Conservation (phyloP, 2,888 invertebrate species). For the Ormyrus rosae region DNA sequence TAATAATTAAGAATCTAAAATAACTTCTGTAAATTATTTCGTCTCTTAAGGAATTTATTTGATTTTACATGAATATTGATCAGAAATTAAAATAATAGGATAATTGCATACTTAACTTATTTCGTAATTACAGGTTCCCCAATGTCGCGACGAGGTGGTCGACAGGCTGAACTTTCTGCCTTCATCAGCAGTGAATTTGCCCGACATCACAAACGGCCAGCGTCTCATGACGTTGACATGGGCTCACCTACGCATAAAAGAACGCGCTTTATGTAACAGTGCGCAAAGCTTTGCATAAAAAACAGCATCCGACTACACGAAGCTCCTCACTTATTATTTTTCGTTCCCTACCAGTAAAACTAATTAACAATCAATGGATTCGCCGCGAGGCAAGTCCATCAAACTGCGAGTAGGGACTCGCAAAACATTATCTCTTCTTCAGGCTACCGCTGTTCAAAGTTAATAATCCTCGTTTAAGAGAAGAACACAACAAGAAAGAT, state of each 20-base stretch:
- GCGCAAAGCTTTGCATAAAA: constrained; percentile 59
- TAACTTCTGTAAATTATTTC: no score
- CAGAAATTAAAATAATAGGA: no score
- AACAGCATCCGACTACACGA: constrained; percentile 24
- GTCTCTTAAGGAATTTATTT: no score
- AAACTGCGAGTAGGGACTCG: not conserved
- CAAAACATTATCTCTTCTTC: constrained; percentile 5
- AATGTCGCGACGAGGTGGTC: constrained; percentile 76
- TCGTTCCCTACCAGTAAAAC: constrained; percentile 14
- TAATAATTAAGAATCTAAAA: no score
- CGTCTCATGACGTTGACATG: constrained; percentile 86
- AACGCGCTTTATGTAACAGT: constrained; percentile 82
- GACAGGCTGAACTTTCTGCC: constrained; percentile 81
- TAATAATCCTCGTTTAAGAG: constrained; percentile 16
- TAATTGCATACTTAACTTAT: no score
- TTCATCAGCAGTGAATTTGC: constrained; percentile 86
- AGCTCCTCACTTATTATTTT: constrained; percentile 29
- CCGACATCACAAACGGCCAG: constrained; percentile 84
- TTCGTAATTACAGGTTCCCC: constrained; percentile 70
- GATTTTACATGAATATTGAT: no score
- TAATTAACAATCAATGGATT: constrained; percentile 27
- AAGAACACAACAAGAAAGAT: constrained; percentile 19
- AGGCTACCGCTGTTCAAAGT: not conserved
- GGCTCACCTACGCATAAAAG: constrained; percentile 87
- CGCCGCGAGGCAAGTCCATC: not conserved